Percentiles rank a stretch among this genome's conserved stretches.
phyloP scores from a whole-genome alignment of 53 echinoderm and acorn worm genomes.

The Antedon mediterranea region DNA sequence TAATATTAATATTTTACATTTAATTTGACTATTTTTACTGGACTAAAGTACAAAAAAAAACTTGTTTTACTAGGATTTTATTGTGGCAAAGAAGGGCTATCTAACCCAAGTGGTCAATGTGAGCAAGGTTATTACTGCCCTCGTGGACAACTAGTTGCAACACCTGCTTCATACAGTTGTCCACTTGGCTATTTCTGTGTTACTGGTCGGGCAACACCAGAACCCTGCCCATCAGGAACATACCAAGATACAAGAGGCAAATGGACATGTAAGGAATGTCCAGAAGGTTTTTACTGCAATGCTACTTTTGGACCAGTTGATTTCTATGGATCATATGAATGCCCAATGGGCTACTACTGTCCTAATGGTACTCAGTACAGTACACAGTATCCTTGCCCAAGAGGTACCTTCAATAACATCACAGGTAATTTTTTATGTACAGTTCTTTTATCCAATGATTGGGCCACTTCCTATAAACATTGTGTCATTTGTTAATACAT shows the following conservation, averaged over 20 bases:
- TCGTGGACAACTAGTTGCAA: conserved; percentile 53
- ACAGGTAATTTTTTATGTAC: conserved; percentile 38
- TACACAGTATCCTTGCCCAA: conserved; percentile 61
- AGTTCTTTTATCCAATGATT: too few species aligned
- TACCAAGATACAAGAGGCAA: conserved; percentile 67
- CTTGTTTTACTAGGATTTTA: conserved; percentile 25
- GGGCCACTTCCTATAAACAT: neutral
- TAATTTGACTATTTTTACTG: neutral
- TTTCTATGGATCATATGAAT: conserved; percentile 65
- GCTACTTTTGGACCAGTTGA: conserved; percentile 92
- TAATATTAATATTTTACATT: too few species aligned
- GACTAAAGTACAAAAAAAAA: too few species aligned
- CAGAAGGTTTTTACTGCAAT: conserved; percentile 78
- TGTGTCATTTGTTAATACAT: neutral
- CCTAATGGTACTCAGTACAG: conserved; percentile 81
- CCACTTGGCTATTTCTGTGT: conserved; percentile 81
- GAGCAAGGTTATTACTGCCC: conserved; percentile 85
- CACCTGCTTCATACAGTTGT: conserved; percentile 50
- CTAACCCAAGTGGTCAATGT: conserved; percentile 47
- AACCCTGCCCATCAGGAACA: conserved; percentile 81
- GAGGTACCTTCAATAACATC: conserved; percentile 82
- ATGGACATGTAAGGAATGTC: conserved; percentile 77
- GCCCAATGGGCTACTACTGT: conserved; percentile 87
- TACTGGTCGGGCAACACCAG: conserved; percentile 59
- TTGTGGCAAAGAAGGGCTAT: conserved; percentile 65